Evolutionary conservation across 2,113 vertebrate genomes (phyloP), one percentile per base, ranked within the genome.

Genomic region (Sapayoa aenigma): DNA sequence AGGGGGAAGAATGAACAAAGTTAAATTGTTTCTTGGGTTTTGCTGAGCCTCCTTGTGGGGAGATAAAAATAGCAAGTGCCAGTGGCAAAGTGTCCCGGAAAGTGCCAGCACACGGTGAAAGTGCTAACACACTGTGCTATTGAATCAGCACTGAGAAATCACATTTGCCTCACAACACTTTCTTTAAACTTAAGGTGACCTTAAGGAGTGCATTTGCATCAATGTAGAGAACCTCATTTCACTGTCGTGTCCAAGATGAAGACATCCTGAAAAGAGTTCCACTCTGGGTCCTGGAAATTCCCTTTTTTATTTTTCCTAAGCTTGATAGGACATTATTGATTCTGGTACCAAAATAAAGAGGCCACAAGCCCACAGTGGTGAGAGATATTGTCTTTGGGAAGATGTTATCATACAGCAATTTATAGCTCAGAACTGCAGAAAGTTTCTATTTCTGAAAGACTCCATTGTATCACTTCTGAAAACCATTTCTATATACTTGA

Each of bases 51-150:
- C 94, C 92, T 97, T 68, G 87, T 95, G 86, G 66, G 65, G 50
- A 91, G 96, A 94, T 96, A 97, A 97, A 97, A 97, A 97, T 96
- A 97, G 92, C 89, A 96, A 94, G 78, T 91, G 93, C 96, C 94
- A 68, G 93, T 95, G 96, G 93, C 93, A 96, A 93, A 91, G 90
- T 93, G 65, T 95, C 62, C 81, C 14, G 3, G 92, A 96, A 95
- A 95, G 84, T 94, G 90, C 93, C 96, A 95, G 96, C 93, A 63
- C 73, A 33, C 78, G 37, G 87, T 33, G 90, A 81, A 94, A 96
- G 89, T 71, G 65, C 81, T 62, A 73, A 86, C 85, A 86, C 69
- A 3, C 85, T 21, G 91, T 96, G 97, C 87, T 96, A 95, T 96
- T 97, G 97, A 96, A 97, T 94, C 92, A 95, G 95, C 93, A 92